Conservation (phyloP, 2,797 vertebrate genomes). For the Danionella dracula region DNA sequence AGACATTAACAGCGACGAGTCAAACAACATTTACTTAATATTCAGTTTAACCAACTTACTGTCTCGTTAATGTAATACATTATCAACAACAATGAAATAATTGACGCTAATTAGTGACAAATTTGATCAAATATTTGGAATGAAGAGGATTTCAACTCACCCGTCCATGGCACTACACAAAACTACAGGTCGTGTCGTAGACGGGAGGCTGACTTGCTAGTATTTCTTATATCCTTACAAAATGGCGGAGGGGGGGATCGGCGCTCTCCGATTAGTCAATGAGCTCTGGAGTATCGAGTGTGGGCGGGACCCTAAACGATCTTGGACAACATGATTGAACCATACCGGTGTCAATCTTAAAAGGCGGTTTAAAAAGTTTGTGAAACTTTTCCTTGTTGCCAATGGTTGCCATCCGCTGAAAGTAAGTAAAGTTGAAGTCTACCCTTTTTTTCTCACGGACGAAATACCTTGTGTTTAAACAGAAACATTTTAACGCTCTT, state of each 20-base stretch:
- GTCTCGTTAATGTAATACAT: neutral
- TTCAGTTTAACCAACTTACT: neutral
- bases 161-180: constrained; percentile 97
- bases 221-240: constrained; percentile 71
- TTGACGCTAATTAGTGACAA: too few relatives aligned
- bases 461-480: too few relatives aligned
- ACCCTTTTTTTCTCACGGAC: too few relatives aligned
- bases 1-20: constrained; percentile 11
- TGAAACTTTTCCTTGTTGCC: constrained; percentile 12
- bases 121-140: constrained; percentile 9
- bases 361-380: constrained; percentile 43
- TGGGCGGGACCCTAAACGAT: constrained; percentile 50
- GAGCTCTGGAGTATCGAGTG: constrained; percentile 41
- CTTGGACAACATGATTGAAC: constrained; percentile 53
- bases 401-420: too few relatives aligned
- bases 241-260: constrained; percentile 71
- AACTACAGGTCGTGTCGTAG: constrained; percentile 79
- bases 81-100: neutral
- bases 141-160: constrained; percentile 73
- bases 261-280: constrained; percentile 65
- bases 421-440: too few relatives aligned
- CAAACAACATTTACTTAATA: neutral
- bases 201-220: constrained; percentile 64
- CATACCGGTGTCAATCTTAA: constrained; percentile 53
- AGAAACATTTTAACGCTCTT: too few relatives aligned